Evolutionary conservation across 2,888 invertebrate genomes (phyloP).

Genomic region (Cosmia trapezina): DNA sequence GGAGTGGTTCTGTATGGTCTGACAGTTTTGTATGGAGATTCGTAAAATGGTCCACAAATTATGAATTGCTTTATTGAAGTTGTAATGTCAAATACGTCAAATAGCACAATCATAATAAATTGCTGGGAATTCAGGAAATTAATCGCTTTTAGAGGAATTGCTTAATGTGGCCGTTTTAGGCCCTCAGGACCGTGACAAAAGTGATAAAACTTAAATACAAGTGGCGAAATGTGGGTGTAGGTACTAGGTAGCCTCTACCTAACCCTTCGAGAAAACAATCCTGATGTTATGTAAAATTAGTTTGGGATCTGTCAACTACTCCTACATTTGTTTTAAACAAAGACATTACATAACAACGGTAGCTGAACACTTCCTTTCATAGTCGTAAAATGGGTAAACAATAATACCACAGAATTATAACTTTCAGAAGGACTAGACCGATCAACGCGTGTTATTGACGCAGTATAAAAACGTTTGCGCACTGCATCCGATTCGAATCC

Average conservation of each 20-base stretch:
- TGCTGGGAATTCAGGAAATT: too few species aligned
- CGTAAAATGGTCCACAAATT: too few species aligned
- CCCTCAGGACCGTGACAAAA: not conserved
- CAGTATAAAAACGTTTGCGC: not conserved
- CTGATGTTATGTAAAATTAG: not conserved
- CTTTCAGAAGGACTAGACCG: constrained; percentile 16
- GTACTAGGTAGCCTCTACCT: not conserved
- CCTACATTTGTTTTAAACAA: constrained; percentile 12
- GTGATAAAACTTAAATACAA: not conserved
- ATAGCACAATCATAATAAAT: too few species aligned
- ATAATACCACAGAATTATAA: constrained; percentile 5
- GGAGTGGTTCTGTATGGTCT: too few species aligned
- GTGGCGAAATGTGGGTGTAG: not conserved
- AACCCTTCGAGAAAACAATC: not conserved
- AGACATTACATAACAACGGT: constrained; percentile 35
- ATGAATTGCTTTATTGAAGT: too few species aligned
- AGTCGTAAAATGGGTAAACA: constrained; percentile 44
- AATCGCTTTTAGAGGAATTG: too few species aligned
- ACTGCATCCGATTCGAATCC: too few species aligned
- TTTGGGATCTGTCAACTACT: not conserved
- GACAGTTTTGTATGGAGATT: too few species aligned
- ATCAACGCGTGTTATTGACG: not conserved
- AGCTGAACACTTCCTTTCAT: constrained; percentile 26
- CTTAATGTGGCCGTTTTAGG: too few species aligned
- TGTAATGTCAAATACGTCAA: too few species aligned